Conservation (phyloP, 2,797 vertebrate genomes). For the Capromys pilorides region DNA sequence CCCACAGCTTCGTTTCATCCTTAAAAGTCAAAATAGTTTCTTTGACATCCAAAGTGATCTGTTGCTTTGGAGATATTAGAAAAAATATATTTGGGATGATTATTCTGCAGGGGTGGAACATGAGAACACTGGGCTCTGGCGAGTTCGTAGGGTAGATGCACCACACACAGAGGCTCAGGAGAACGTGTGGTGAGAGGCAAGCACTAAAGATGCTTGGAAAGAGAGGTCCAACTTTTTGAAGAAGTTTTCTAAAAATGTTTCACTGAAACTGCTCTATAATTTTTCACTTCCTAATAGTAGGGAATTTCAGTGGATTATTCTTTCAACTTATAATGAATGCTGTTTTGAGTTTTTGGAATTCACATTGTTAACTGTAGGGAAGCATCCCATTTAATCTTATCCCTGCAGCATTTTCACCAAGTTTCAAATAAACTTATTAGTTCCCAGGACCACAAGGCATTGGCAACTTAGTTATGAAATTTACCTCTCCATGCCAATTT, state of each 20-base stretch:
- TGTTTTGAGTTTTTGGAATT: slow-evolving; percentile 78
- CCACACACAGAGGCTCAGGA: background rate
- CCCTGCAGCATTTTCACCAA: slow-evolving; percentile 69
- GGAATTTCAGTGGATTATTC: slow-evolving; percentile 15
- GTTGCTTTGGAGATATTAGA: slow-evolving; percentile 5
- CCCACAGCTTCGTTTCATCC: slow-evolving; percentile 32
- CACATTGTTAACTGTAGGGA: slow-evolving; percentile 61
- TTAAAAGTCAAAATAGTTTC: slow-evolving; percentile 57
- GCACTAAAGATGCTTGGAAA: background rate
- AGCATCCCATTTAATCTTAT: slow-evolving; percentile 64
- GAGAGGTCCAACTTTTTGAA: slow-evolving; percentile 1
- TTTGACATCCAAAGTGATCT: slow-evolving; percentile 30
- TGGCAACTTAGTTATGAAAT: slow-evolving; percentile 49
- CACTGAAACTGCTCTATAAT: background rate
- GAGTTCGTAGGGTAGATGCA: background rate
- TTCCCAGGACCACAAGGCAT: slow-evolving; percentile 66
- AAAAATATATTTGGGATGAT: background rate
- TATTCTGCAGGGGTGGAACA: background rate
- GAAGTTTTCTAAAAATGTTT: background rate
- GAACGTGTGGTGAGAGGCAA: background rate
- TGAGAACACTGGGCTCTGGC: background rate
- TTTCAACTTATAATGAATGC: slow-evolving; percentile 80
- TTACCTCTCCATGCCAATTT: background rate
- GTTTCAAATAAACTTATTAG: slow-evolving; percentile 73
- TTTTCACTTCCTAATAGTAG: background rate